Percentiles rank a stretch among this genome's conserved stretches.
phyloP scores from a whole-genome alignment of 2,113 vertebrate species.

The Danionella cerebrum region DNA sequence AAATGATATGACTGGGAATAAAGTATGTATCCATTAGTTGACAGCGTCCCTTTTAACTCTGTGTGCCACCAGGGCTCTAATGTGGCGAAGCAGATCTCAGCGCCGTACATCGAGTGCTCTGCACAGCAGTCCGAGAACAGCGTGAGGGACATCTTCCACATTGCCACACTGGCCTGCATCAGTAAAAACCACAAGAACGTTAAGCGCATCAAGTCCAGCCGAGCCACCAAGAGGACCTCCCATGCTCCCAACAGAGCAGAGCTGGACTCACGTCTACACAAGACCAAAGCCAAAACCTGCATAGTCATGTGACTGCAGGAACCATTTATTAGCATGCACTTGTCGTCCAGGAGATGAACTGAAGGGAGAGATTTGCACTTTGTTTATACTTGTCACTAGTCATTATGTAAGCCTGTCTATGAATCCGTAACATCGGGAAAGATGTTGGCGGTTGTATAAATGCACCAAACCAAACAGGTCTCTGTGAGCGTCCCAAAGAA shows the following conservation, averaged over 20 bases:
- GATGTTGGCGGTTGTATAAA: too few species aligned
- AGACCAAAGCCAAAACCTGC: slow-evolving; percentile 88
- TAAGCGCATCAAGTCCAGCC: slow-evolving; percentile 79
- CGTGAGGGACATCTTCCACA: slow-evolving; percentile 88
- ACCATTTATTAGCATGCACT: not conserved
- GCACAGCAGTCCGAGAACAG: slow-evolving; percentile 86
- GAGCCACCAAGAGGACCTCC: slow-evolving; percentile 77
- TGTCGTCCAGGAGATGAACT: too few species aligned
- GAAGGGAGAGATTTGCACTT: too few species aligned
- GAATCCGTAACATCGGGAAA: too few species aligned
- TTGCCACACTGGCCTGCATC: slow-evolving; percentile 84
- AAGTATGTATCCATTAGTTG: not conserved
- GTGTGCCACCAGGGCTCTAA: slow-evolving; percentile 70
- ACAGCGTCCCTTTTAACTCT: not conserved
- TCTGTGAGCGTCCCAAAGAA: too few species aligned
- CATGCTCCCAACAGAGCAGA: slow-evolving; percentile 76
- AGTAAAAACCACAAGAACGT: slow-evolving; percentile 81
- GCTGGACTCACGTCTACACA: slow-evolving; percentile 69
- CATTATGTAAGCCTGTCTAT: too few species aligned
- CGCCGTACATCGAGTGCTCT: slow-evolving; percentile 86
- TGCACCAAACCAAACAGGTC: too few species aligned
- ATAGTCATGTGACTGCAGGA: slow-evolving; percentile 74
- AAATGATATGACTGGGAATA: not conserved
- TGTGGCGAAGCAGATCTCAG: slow-evolving; percentile 84
- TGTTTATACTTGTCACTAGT: too few species aligned